Evolutionary conservation across 23 tunicate species (phyloP).

Genomic region (Ascidia mentula): DNA sequence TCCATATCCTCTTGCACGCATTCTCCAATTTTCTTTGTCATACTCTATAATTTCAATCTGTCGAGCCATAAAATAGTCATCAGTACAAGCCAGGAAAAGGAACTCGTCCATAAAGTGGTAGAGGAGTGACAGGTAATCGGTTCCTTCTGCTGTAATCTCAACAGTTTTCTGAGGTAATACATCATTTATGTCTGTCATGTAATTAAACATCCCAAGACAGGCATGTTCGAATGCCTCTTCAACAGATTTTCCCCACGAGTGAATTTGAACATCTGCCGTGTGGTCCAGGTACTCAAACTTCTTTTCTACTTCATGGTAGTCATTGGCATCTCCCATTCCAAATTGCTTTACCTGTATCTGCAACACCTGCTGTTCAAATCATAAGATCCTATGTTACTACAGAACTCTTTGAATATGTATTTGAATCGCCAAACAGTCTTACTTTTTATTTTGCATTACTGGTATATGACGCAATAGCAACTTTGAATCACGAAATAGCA

Average conservation of each 20-base stretch:
- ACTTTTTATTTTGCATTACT: too few relatives aligned
- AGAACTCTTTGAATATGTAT: too few relatives aligned
- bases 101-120: slow-evolving; percentile 81
- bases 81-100: slow-evolving; percentile 72
- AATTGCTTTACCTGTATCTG: too few relatives aligned
- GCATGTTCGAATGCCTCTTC: slow-evolving; percentile 92
- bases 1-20: slow-evolving; percentile 76
- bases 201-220: slow-evolving; percentile 94
- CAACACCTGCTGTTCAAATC: too few relatives aligned
- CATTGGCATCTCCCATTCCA: background rate
- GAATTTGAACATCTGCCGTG: slow-evolving; percentile 97
- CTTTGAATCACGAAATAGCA: too few relatives aligned
- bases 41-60: slow-evolving; percentile 68
- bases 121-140: slow-evolving; percentile 69
- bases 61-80: slow-evolving; percentile 87
- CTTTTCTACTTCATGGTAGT: slow-evolving; percentile 52
- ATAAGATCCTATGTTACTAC: too few relatives aligned
- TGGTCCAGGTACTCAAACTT: slow-evolving; percentile 97
- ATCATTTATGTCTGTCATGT: slow-evolving; percentile 78
- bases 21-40: slow-evolving; percentile 65
- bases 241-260: slow-evolving; percentile 87
- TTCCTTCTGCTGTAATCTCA: slow-evolving; percentile 71
- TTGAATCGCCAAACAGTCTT: too few relatives aligned
- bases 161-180: slow-evolving; percentile 60
- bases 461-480: too few relatives aligned